A percentile compares a stretch with the other conserved stretches of the same genome.
phyloP scores from a whole-genome alignment of 2,113 vertebrate genomes.

The Prunella fulvescens region DNA sequence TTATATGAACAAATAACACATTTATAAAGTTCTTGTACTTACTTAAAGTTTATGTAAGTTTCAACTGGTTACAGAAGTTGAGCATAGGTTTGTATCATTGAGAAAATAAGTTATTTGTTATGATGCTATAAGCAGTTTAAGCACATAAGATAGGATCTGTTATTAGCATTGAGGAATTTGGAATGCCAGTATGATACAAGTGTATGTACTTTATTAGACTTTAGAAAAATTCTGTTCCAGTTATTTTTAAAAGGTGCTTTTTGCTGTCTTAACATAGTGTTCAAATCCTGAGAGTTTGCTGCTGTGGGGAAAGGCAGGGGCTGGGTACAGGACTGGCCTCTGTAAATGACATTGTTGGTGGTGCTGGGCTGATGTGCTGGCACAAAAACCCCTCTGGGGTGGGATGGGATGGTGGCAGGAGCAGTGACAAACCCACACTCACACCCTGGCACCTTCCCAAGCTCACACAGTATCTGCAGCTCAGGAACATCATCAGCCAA shows the following conservation, averaged over 20 bases:
- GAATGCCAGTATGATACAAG: not conserved
- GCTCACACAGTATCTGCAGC: not conserved
- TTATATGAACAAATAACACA: not conserved
- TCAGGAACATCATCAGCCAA: not conserved
- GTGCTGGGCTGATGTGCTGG: not conserved
- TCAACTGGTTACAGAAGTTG: not conserved
- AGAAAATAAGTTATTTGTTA: not conserved
- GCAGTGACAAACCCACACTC: fast-evolving
- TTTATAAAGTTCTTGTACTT: not conserved
- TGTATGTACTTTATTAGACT: not conserved
- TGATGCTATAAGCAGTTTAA: not conserved
- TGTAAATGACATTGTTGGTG: not conserved
- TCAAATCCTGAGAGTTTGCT: not conserved
- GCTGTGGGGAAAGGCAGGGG: not conserved
- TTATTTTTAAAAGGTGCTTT: not conserved
- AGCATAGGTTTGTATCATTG: not conserved
- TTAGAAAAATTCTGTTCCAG: fast-evolving
- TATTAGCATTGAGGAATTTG: not conserved
- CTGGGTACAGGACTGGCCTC: not conserved
- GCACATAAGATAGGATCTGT: not conserved
- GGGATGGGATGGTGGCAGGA: fast-evolving
- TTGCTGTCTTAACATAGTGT: not conserved
- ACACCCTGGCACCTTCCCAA: fast-evolving
- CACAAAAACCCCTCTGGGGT: not conserved
- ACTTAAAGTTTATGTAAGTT: not conserved